Conservation (phyloP, 2,797 vertebrate species). For the Coregonus sp. region DNA sequence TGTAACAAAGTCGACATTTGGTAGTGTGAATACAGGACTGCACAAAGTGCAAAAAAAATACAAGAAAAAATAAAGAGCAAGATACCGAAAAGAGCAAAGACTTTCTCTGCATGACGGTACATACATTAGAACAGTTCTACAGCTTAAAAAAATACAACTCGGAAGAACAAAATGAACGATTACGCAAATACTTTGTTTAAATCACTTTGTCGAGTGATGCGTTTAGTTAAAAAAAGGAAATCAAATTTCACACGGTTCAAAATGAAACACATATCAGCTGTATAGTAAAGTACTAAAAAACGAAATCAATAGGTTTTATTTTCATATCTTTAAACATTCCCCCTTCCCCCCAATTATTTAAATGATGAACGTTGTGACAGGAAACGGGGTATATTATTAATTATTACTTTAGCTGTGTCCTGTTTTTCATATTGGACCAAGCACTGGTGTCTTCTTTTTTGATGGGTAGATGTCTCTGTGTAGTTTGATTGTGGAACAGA, state of each 20-base stretch:
- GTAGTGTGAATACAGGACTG: conserved; percentile 75
- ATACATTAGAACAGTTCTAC: conserved; percentile 86
- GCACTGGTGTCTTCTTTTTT: conserved; percentile 72
- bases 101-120: conserved; percentile 85
- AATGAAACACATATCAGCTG: conserved; percentile 95
- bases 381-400: conserved; percentile 77
- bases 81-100: conserved; percentile 42
- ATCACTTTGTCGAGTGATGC: conserved; percentile 85
- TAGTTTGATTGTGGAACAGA: conserved; percentile 74
- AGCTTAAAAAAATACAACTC: conserved; percentile 82
- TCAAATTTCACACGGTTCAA: conserved; percentile 91
- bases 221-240: conserved; percentile 82
- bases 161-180: conserved; percentile 79
- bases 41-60: conserved; percentile 79
- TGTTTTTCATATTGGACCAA: conserved; percentile 74
- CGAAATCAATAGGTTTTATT: conserved; percentile 90
- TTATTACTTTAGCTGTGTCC: conserved; percentile 82
- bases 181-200: conserved; percentile 82
- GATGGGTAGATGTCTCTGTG: conserved; percentile 71
- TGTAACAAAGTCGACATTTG: conserved; percentile 66
- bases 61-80: conserved; percentile 41
- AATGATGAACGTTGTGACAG: conserved; percentile 81
- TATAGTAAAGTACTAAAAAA: conserved; percentile 99
- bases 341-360: conserved; percentile 78
- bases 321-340: conserved; percentile 80